These are phyloP conservation scores for Erebia ligea DNA, from an alignment of 2,888 invertebrate genomes.

Conservation along the genomic window DNA sequence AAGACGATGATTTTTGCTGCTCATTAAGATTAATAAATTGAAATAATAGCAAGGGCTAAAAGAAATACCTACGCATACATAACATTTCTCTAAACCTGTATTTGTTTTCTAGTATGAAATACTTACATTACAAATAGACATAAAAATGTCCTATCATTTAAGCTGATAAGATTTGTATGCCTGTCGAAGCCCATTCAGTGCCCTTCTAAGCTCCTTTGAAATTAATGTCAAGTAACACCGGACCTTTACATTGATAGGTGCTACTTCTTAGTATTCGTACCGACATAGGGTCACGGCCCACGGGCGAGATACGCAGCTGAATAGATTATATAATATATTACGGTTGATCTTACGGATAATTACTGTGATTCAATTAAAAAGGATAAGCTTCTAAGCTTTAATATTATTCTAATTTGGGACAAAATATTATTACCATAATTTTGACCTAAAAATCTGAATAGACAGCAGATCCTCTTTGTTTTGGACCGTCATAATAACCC, in stretches of 20 bases:
- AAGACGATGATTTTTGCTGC: no score
- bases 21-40: no score
- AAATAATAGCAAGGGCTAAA: no score
- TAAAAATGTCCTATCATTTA: no score
- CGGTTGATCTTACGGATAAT: neutral
- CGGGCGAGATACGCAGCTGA: neutral
- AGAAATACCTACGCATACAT: no score
- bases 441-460: neutral
- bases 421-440: neutral
- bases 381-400: neutral
- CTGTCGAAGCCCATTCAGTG: neutral
- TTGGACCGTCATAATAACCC: neutral
- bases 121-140: no score
- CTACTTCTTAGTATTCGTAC: constrained; percentile 15
- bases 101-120: no score
- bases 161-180: no score
- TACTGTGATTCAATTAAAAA: neutral
- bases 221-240: constrained; percentile 5
- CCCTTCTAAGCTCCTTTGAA: neutral
- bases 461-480: neutral
- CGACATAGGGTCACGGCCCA: neutral
- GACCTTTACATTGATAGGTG: neutral
- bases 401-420: neutral
- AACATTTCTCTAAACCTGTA: no score
- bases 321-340: neutral